phyloP scores from a whole-genome alignment of 2,797 vertebrate species.

The Danio kyathit region DNA sequence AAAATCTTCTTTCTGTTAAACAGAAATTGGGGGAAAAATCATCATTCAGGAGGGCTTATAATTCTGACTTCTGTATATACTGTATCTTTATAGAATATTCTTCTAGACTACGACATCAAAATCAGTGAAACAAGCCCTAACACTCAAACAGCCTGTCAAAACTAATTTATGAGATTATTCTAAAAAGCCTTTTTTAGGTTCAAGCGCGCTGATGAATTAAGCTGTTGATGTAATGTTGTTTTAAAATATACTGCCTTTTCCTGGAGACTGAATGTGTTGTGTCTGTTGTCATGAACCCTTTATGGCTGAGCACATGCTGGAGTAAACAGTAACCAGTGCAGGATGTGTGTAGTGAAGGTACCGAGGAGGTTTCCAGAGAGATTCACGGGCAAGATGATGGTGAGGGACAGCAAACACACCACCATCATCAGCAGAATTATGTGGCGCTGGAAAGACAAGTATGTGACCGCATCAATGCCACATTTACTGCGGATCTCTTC shows the following conservation, averaged over 20 bases:
- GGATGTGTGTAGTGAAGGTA: conserved; percentile 67
- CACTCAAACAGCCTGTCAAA: conserved; percentile 18
- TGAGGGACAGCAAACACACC: conserved; percentile 92
- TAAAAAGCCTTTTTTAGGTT: neutral
- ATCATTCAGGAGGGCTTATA: too few relatives aligned
- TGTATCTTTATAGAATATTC: too few relatives aligned
- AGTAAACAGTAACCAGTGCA: conserved; percentile 36
- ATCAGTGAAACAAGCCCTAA: neutral
- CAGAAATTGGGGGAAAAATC: too few relatives aligned
- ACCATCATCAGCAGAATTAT: conserved; percentile 89
- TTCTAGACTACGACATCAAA: neutral
- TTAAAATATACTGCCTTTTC: conserved; percentile 25
- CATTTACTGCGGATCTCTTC: conserved; percentile 96
- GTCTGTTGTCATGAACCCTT: conserved; percentile 52
- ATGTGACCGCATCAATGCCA: conserved; percentile 91
- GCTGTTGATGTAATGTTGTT: conserved; percentile 5
- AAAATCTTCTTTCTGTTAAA: too few relatives aligned
- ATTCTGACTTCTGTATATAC: too few relatives aligned
- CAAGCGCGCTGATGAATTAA: neutral
- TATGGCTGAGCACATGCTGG: neutral
- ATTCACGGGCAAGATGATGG: conserved; percentile 95
- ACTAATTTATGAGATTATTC: conserved; percentile 4
- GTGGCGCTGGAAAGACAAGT: conserved; percentile 97
- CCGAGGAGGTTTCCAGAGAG: conserved; percentile 92
- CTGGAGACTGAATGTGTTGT: conserved; percentile 46